Evolutionary conservation across 2,113 vertebrate genomes (phyloP).

Genomic region (Elgaria multicarinata): DNA sequence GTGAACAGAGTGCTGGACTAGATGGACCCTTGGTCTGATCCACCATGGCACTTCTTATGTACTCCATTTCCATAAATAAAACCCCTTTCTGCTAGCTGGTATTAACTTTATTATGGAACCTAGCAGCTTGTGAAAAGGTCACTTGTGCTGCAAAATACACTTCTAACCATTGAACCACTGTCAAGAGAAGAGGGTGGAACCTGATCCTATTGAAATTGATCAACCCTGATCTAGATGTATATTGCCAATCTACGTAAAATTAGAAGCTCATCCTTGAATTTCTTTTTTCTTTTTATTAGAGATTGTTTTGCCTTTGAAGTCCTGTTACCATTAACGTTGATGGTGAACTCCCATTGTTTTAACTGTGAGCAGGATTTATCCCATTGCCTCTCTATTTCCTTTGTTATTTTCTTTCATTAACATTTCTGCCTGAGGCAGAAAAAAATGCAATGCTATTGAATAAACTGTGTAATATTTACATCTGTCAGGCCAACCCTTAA

Average conservation of each 20-base stretch:
- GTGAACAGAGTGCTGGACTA: no score
- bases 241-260: neutral
- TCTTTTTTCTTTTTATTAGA: neutral
- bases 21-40: no score
- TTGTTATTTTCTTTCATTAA: slow-evolving; percentile 73
- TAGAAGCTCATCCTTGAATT: slow-evolving; percentile 40
- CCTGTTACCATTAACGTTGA: slow-evolving; percentile 44
- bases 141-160: neutral
- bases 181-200: neutral
- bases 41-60: no score
- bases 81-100: neutral
- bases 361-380: slow-evolving; percentile 20
- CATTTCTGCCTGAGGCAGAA: slow-evolving; percentile 68
- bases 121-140: neutral
- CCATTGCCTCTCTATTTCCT: slow-evolving; percentile 57
- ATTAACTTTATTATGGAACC: neutral
- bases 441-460: slow-evolving; percentile 58
- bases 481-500: slow-evolving; percentile 64
- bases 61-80: neutral
- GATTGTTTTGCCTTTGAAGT: slow-evolving; percentile 62
- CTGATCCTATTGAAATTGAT: neutral
- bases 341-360: slow-evolving; percentile 33
- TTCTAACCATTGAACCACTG: neutral
- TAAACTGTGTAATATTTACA: slow-evolving; percentile 68
- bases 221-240: neutral